phyloP scores from a whole-genome alignment of 2,797 vertebrate species.

The Danio aesculapii region DNA sequence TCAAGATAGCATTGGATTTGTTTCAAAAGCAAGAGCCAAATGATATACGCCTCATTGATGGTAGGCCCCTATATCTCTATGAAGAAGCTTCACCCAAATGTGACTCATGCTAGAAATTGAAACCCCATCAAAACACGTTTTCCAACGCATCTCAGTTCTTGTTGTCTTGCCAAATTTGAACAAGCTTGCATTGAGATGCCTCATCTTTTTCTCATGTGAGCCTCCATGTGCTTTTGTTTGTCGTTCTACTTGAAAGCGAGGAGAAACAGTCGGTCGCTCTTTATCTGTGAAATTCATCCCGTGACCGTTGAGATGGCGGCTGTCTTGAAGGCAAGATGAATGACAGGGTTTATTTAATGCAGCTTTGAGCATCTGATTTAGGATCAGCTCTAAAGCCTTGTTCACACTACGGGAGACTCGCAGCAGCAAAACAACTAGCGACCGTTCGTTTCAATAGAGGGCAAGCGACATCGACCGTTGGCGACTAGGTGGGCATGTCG shows the following conservation, averaged over 20 bases:
- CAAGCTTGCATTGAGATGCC: constrained; percentile 60
- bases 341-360: neutral
- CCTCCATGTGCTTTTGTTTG: constrained; percentile 59
- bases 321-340: constrained; percentile 44
- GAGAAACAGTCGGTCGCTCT: constrained; percentile 57
- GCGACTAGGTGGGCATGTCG: no score
- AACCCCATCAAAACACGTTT: constrained; percentile 55
- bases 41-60: constrained; percentile 28
- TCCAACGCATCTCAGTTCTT: constrained; percentile 58
- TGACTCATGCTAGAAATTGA: constrained; percentile 13
- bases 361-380: constrained; percentile 29
- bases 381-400: constrained; percentile 10
- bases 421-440: no score
- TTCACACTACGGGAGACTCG: no score
- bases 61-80: constrained; percentile 46
- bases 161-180: constrained; percentile 72
- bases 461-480: no score
- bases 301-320: constrained; percentile 28
- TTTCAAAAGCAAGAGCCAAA: constrained; percentile 41
- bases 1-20: constrained; percentile 70
- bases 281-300: constrained; percentile 49
- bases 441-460: no score
- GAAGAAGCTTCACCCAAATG: constrained; percentile 25
- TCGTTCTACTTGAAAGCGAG: constrained; percentile 82
- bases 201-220: constrained; percentile 25